These are phyloP conservation scores for Muscina levida DNA, from an alignment of 2,888 invertebrate species.

Conservation along the genomic window DNA sequence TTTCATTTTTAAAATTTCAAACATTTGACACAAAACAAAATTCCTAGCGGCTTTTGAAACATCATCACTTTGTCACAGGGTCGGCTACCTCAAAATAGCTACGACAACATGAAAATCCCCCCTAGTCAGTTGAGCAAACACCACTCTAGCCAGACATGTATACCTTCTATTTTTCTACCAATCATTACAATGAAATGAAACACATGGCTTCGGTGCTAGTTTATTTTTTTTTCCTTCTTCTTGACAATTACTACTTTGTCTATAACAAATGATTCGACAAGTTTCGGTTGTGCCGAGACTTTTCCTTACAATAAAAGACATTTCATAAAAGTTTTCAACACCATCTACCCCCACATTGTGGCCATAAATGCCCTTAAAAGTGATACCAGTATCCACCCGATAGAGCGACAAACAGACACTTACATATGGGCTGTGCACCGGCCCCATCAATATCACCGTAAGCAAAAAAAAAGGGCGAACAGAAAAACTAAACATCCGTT, in stretches of 20 bases:
- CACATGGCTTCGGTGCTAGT: constrained; percentile 33
- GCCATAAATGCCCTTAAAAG: constrained; percentile 16
- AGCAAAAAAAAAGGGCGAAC: constrained; percentile 12
- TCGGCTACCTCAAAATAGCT: not conserved
- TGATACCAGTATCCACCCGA: not conserved
- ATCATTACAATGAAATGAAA: constrained; percentile 30
- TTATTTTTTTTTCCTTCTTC: constrained; percentile 1
- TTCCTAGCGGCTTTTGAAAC: not conserved
- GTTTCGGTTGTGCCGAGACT: not conserved
- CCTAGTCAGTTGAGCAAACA: constrained; percentile 15
- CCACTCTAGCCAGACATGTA: not conserved
- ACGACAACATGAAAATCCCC: constrained; percentile 22
- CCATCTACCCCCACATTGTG: constrained; percentile 19
- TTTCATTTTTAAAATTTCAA: too few species aligned
- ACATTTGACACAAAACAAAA: too few species aligned
- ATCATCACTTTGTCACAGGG: too few species aligned
- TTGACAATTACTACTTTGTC: constrained; percentile 32
- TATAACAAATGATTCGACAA: constrained; percentile 42
- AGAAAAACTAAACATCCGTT: constrained; percentile 52
- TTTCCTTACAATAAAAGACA: constrained; percentile 27
- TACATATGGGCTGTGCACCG: constrained; percentile 13
- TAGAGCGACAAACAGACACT: constrained; percentile 5
- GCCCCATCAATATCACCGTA: constrained; percentile 19
- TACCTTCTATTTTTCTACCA: constrained; percentile 12
- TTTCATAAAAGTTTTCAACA: constrained; percentile 51